phyloP scores from a whole-genome alignment of 2,113 vertebrate genomes.

The Hymenochirus boettgeri region DNA sequence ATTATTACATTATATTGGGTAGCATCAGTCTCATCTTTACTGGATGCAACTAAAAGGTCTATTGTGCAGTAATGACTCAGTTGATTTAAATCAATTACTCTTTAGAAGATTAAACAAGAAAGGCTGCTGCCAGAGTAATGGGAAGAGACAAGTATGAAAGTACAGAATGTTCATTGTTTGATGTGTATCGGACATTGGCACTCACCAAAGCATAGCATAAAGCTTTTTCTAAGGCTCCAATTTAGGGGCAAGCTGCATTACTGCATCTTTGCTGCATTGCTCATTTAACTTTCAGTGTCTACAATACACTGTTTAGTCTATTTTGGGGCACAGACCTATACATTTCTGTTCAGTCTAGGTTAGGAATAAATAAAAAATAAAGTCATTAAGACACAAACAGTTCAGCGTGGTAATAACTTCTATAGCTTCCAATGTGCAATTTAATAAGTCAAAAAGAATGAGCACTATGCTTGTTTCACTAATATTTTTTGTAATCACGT shows the following conservation, averaged over 20 bases:
- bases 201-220: neutral
- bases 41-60: too few relatives aligned
- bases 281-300: neutral
- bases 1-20: too few relatives aligned
- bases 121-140: constrained; percentile 9
- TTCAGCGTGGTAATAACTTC: neutral
- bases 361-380: neutral
- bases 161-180: constrained; percentile 20
- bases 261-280: neutral
- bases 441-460: neutral
- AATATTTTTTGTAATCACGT: constrained; percentile 16
- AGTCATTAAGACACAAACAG: neutral
- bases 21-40: too few relatives aligned
- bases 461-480: constrained; percentile 1
- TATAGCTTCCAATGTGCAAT: neutral
- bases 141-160: constrained; percentile 18
- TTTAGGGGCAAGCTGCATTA: too few relatives aligned
- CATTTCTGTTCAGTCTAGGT: neutral
- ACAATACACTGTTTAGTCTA: neutral
- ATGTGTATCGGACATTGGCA: constrained; percentile 8
- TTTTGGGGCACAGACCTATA: neutral
- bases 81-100: neutral
- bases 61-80: too few relatives aligned
- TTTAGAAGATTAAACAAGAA: constrained; percentile 18
- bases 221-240: neutral